Evolutionary conservation across 2,113 vertebrate genomes (phyloP), one percentile per base, ranked within the genome.

Genomic region (Rhinopomastus cyanomelas): DNA sequence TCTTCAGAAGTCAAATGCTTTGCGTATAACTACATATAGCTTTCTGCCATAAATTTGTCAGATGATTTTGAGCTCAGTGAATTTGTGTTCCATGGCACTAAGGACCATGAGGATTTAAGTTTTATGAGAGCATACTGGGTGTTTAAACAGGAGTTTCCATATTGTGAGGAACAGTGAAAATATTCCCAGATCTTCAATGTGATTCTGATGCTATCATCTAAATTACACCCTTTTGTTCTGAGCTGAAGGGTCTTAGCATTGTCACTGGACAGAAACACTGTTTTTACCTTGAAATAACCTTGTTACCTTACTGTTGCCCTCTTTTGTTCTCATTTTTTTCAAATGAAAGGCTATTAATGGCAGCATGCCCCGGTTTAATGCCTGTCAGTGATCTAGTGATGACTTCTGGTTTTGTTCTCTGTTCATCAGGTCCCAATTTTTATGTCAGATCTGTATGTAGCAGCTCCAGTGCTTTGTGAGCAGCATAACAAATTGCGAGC

Each of bases 281-380:
- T 89, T 85, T 42, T 89, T 90, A 78, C 66, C 46, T 86, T 94
- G 81, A 78, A 67, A 60, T 27, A 78, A 84, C 57, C 53, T 84
- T 81, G 18, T 81, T 93, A 56, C 34, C 25, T 88, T 90, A 23
- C 44, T 48, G 44, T 74, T 93, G 68, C 39, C 48, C 55, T 78
- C 88, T 95, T 64, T 71, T 86, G 52, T 85, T 91, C 68, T 19
- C 51, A 34, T 81, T 77, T 84, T 92, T 93, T 85, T 85, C 37
- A 16, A 83, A 44, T 75, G n/a, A 57, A 88, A 91, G 49, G 5
- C 22, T 56, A 49, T 71, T 81, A 90, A 56, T 78, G 62, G 36
- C 67, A 68, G 36, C 57, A 36, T 92, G 81, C 10, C 53, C 81
- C 88, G 69, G 75, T 90, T 86, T 84, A 32, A 42, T 42, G 39